These are phyloP conservation scores for Pycnomerus fuliginosus DNA, from an alignment of 2,888 invertebrate genomes.

Conservation along the genomic window DNA sequence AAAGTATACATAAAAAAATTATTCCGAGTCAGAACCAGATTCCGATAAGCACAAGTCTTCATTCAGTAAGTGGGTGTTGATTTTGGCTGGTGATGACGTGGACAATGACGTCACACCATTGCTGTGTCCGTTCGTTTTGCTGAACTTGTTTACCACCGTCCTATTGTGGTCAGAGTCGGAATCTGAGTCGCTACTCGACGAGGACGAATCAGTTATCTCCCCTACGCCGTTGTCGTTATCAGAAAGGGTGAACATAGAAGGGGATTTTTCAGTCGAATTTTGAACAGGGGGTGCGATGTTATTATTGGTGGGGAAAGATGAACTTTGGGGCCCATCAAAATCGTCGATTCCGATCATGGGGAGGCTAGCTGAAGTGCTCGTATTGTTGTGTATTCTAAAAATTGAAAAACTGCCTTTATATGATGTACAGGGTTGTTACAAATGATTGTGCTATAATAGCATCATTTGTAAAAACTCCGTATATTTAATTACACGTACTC, in stretches of 20 bases:
- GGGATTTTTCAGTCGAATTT: slow-evolving; percentile 33
- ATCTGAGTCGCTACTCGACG: slow-evolving; percentile 49
- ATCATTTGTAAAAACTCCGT: not conserved
- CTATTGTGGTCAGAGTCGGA: slow-evolving; percentile 45
- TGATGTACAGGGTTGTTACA: no score
- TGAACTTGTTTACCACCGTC: slow-evolving; percentile 24
- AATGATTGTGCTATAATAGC: no score
- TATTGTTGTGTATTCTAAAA: no score
- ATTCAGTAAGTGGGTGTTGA: slow-evolving; percentile 58
- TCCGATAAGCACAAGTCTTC: slow-evolving; percentile 86
- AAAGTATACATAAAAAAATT: no score
- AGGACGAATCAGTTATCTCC: slow-evolving; percentile 48
- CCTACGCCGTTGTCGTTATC: slow-evolving; percentile 40
- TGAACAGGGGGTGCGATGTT: not conserved
- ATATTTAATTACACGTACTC: slow-evolving; percentile 20
- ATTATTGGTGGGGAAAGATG: not conserved
- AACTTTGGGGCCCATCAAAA: slow-evolving; percentile 41
- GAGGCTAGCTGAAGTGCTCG: slow-evolving; percentile 67
- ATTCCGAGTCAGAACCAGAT: slow-evolving; percentile 70
- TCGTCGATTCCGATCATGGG: slow-evolving; percentile 76
- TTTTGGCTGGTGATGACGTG: slow-evolving; percentile 50
- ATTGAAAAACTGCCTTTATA: no score
- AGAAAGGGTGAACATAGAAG: slow-evolving; percentile 26
- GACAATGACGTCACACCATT: slow-evolving; percentile 53
- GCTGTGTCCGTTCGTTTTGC: slow-evolving; percentile 47